phyloP scores from a whole-genome alignment of 1,140 invertebrate genomes.

The Linepithema humile region DNA sequence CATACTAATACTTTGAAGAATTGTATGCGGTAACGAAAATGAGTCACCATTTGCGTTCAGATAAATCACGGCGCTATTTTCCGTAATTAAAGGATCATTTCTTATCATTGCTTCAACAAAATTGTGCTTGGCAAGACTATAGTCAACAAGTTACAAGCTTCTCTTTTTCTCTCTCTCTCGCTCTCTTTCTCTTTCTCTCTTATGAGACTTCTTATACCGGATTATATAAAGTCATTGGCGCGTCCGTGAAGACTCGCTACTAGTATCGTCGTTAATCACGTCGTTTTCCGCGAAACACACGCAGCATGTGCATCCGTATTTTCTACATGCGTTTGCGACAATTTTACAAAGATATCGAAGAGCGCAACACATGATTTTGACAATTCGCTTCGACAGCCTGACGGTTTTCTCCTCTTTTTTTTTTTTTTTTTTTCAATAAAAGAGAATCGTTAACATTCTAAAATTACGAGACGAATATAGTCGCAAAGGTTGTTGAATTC shows the following conservation, averaged over 20 bases:
- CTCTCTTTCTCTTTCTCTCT: background rate
- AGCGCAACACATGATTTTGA: slow-evolving; percentile 10
- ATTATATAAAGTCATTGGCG: background rate
- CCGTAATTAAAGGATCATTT: background rate
- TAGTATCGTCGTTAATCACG: slow-evolving; percentile 8
- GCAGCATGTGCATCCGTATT: slow-evolving; percentile 1
- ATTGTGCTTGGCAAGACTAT: background rate
- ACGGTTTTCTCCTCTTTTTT: background rate
- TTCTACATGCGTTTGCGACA: slow-evolving; percentile 7
- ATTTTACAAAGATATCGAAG: slow-evolving; percentile 31
- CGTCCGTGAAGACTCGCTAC: background rate
- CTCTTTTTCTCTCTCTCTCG: background rate
- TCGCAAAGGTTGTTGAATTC: no score
- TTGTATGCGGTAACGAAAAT: no score
- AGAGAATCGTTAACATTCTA: background rate
- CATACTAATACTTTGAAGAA: background rate
- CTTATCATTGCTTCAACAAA: background rate
- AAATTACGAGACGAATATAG: background rate
- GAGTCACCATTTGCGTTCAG: no score
- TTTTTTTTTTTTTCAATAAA: background rate
- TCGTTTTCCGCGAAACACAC: background rate
- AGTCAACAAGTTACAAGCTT: background rate
- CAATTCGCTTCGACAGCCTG: background rate
- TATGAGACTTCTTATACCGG: background rate
- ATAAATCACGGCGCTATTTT: no score